Evolutionary conservation across 2,113 vertebrate genomes (phyloP).

Genomic region (Sitta europaea): DNA sequence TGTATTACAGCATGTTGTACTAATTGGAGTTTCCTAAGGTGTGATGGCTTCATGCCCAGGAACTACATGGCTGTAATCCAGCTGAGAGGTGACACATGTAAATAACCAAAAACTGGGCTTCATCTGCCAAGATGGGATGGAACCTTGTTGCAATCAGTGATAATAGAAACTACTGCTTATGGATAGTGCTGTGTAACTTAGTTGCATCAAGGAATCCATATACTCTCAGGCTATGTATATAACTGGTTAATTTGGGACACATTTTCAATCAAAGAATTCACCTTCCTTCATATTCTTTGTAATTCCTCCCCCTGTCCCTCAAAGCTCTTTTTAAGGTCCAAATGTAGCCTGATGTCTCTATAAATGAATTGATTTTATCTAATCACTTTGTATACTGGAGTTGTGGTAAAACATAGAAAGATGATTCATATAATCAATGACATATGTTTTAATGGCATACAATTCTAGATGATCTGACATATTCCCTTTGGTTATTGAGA

Average conservation of each 20-base stretch:
- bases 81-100: conserved; percentile 51
- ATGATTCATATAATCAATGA: neutral
- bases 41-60: conserved; percentile 54
- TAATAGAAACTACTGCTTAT: neutral
- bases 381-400: neutral
- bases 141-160: neutral
- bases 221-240: neutral
- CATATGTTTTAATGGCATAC: neutral
- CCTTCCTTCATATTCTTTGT: neutral
- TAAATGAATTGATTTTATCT: neutral
- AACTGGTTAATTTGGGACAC: neutral
- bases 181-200: neutral
- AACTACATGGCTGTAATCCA: conserved; percentile 39
- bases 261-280: neutral
- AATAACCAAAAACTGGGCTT: conserved; percentile 43
- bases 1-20: conserved; percentile 51
- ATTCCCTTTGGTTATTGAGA: neutral
- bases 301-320: neutral
- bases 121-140: neutral
- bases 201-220: neutral
- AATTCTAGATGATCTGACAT: neutral
- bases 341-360: neutral
- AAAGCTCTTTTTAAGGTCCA: neutral
- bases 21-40: conserved; percentile 61
- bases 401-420: neutral